Evolutionary conservation across 2,113 vertebrate species (phyloP), one percentile per base, ranked within the genome.

Genomic region (Crotalus helleri): DNA sequence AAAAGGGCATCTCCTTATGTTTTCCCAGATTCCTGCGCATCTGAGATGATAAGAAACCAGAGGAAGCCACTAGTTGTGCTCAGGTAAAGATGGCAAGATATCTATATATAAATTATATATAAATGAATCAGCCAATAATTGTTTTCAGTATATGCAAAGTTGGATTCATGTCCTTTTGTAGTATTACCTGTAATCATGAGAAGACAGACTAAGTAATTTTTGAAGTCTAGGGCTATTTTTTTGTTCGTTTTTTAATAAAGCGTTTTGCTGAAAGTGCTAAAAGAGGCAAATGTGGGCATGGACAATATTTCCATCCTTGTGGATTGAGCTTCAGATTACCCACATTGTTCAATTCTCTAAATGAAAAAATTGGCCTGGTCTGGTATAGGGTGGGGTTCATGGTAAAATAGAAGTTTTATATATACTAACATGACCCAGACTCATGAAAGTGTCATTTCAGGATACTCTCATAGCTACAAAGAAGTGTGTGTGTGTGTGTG

Each of bases 1-100:
- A 98, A 91, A 99, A 99, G 91, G 98, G 99, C 19, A 98, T 99
- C 94, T 99, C 99, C 49, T 98, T 99, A 13, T 97, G 99, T 46
- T 99, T 99, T 89, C 99, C 99, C 10, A 98, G 98, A 57, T 99
- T 99, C 93, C 95, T 98, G 3, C 97, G 97, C 0, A 96, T 99
- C 87, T 97, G 99, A 93, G 98, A 98, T 0, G 99, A 99, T 95
- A 99, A 99, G 94, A 98, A 98, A 91, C 98, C 98, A 0, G 99
- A 99, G 89, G 97, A 99, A 4, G 98, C 98, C 91, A 99, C 98
- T 9, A 97, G 96, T 8, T 98, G 98, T 92, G 94, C 96, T 19
- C 98, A 99, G 98, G 99, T 99, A 92, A 88, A 23, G 93, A 17
- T 17, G 55, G 2, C 13, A 49, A 33, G 8, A 29, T 49, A 15